A percentile compares a stretch with the other conserved stretches of the same genome.
Conservation (phyloP, 2,888 invertebrate genomes). For the Eurois occulta region DNA sequence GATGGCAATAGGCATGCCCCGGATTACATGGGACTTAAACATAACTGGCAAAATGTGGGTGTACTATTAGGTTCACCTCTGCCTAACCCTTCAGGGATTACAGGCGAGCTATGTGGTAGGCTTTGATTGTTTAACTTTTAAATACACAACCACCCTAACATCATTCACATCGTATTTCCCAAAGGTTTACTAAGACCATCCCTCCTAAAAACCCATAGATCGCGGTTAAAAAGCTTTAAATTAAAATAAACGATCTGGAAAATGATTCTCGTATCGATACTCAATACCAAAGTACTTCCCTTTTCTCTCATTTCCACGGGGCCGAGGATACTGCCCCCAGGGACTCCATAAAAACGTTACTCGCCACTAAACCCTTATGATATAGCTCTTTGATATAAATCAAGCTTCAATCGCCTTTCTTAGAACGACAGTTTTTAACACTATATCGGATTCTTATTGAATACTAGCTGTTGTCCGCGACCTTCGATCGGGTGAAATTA, state of each 20-base stretch:
- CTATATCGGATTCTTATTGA: conserved; percentile 25
- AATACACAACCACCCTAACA: neutral
- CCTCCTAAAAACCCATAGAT: neutral
- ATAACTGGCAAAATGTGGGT: too few relatives aligned
- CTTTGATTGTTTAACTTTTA: neutral
- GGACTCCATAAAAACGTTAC: conserved; percentile 50
- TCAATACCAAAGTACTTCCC: conserved; percentile 19
- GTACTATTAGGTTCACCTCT: too few relatives aligned
- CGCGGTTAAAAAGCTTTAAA: conserved; percentile 21
- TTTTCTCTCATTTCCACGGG: conserved; percentile 48
- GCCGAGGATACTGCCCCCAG: conserved; percentile 14
- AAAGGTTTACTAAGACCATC: neutral
- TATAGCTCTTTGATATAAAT: conserved; percentile 55
- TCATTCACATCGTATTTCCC: neutral
- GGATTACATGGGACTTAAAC: too few relatives aligned
- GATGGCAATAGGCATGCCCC: too few relatives aligned
- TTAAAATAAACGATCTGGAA: conserved; percentile 38
- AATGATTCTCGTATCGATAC: conserved; percentile 29
- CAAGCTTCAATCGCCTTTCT: conserved; percentile 38
- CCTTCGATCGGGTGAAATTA: too few relatives aligned
- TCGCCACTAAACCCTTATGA: conserved; percentile 51
- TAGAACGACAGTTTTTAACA: conserved; percentile 28
- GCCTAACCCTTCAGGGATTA: too few relatives aligned
- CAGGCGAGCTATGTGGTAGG: too few relatives aligned
- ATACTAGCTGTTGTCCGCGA: neutral